Evolutionary conservation across 2,888 invertebrate genomes (phyloP), one percentile per base, ranked within the genome.

Genomic region (Drosophila hamatofila): DNA sequence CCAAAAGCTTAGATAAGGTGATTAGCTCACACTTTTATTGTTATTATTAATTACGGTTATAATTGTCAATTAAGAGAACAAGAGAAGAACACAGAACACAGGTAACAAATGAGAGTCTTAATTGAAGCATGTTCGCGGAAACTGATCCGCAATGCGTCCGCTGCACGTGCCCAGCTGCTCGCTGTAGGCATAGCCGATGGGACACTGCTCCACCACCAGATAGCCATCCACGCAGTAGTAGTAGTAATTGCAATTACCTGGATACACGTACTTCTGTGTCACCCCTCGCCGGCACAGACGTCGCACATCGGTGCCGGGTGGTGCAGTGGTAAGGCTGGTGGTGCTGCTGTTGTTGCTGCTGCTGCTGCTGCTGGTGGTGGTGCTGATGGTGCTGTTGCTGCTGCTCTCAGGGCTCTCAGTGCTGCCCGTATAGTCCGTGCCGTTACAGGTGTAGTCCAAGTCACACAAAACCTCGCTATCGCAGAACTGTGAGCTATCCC

Each of bases 131-230:
- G 46, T 35, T 62, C 30, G 49, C 3, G 14, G 33, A 42, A 11
- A 27, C 52, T 46, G 30, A 44, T 83, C 41, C 23, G 25, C 18
- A 30, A 67, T 67, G 3, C 52, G 72, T n/a, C 75, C 78, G 18
- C 49, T 65, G 42, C 87, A 88, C 8, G 68, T 55, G 48, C 65
- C 63, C 18, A 9, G 56, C 25, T 27, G n/a, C 9, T 74, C 52
- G 61, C 78, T 75, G 67, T 79, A 91, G 55, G 80, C 74, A 65
- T 79, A 81, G 9, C 86, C 90, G 21, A 88, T 74, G 16, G 91
- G 91, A 65, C 91, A 91, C 54, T 90, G 88, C 46, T 88, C 90
- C 30, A 91, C 81, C 7, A 90, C 59, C 27, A 90, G 76, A 64
- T 69, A 83, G 1, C 87, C 87, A 37, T 85, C 73, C 4, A 88